A percentile compares a stretch with the other conserved stretches of the same genome.
phyloP scores from a whole-genome alignment of 1,140 invertebrate species.

The Camponotus floridanus region DNA sequence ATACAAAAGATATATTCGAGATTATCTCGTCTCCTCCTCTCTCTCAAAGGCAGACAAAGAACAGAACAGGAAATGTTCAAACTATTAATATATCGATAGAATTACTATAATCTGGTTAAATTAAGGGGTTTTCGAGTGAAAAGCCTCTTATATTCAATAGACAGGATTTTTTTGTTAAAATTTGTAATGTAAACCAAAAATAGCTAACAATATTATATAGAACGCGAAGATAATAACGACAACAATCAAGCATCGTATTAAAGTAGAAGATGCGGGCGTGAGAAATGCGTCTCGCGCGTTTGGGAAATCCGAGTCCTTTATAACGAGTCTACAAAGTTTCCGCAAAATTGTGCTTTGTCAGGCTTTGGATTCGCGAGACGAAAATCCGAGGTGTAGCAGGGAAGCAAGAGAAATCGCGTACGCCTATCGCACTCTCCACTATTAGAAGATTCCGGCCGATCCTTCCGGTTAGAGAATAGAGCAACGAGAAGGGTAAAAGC shows the following conservation, averaged over 20 bases:
- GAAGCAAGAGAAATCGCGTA: slow-evolving; percentile 28
- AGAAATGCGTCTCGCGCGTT: not conserved
- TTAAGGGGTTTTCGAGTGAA: not conserved
- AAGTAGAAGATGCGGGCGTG: not conserved
- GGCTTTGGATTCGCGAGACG: slow-evolving; percentile 7
- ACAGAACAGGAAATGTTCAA: not conserved
- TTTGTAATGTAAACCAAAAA: not conserved
- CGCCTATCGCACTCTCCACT: slow-evolving; percentile 25
- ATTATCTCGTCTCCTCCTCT: slow-evolving; percentile 10
- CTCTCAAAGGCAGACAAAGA: not conserved
- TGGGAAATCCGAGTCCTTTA: slow-evolving; percentile 7
- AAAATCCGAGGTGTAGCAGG: not conserved
- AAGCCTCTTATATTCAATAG: not conserved
- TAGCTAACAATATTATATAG: not conserved
- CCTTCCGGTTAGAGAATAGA: slow-evolving; percentile 5
- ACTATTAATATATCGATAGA: not conserved
- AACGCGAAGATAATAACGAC: slow-evolving; percentile 1
- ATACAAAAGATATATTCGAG: slow-evolving; percentile 13
- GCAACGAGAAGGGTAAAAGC: not conserved
- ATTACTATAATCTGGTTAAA: slow-evolving; percentile 15
- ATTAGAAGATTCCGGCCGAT: slow-evolving; percentile 31
- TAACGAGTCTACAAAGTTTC: slow-evolving; percentile 55
- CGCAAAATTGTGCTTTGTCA: slow-evolving; percentile 47
- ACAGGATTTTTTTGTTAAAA: slow-evolving; percentile 23
- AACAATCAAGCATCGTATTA: not conserved